Evolutionary conservation across 2,113 vertebrate genomes (phyloP).

Genomic region (Trichechus manatus): DNA sequence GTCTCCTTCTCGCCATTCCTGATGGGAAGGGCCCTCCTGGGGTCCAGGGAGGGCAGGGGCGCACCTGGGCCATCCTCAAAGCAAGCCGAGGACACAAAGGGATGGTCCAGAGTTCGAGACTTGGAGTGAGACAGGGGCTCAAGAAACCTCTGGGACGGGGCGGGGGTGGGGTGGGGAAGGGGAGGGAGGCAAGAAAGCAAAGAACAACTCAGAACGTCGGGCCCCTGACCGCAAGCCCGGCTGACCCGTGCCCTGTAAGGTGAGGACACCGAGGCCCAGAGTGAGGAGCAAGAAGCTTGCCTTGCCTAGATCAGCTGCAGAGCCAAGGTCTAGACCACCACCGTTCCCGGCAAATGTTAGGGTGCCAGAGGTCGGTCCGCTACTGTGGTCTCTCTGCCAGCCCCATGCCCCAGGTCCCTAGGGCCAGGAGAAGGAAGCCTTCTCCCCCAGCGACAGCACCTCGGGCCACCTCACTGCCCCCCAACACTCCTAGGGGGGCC

Average conservation of each 20-base stretch:
- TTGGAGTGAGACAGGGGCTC: background rate
- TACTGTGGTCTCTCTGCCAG: background rate
- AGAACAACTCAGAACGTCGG: background rate
- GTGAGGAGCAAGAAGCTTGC: background rate
- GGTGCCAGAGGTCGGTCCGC: background rate
- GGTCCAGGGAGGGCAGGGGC: rapidly evolving
- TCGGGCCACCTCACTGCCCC: background rate
- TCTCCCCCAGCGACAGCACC: background rate
- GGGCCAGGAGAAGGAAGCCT: background rate
- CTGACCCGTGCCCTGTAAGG: background rate
- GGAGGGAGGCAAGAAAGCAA: background rate
- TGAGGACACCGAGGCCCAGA: background rate
- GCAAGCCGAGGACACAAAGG: background rate
- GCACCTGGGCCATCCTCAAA: background rate
- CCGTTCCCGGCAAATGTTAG: background rate
- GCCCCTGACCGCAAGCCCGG: background rate
- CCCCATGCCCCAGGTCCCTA: background rate
- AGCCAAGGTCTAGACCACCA: background rate
- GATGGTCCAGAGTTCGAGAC: background rate
- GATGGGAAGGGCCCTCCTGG: no score
- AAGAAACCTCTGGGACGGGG: background rate
- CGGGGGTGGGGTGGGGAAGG: no score
- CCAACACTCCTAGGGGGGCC: background rate
- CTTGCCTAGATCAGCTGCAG: background rate
- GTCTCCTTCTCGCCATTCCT: no score